These are phyloP conservation scores for Phania funesta DNA, from an alignment of 2,888 invertebrate species.

Conservation along the genomic window DNA sequence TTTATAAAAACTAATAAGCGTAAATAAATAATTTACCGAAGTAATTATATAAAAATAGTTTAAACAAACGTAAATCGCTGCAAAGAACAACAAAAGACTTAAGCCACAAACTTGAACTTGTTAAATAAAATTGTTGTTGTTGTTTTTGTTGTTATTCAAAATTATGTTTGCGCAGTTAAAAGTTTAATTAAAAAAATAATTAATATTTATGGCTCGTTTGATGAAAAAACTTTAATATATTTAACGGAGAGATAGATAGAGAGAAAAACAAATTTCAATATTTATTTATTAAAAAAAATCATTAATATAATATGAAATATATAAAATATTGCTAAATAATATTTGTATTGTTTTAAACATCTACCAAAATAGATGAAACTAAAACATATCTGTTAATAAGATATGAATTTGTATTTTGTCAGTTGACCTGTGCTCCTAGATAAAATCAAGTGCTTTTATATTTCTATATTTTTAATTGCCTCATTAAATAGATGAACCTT, in stretches of 20 bases:
- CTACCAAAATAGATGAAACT: no score
- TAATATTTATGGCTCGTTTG: no score
- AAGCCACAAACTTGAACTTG: slow-evolving; percentile 77
- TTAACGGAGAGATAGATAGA: no score
- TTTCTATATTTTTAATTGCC: background rate
- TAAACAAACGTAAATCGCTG: slow-evolving; percentile 44
- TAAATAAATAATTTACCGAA: background rate
- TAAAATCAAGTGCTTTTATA: background rate
- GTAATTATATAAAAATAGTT: background rate
- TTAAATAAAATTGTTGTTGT: slow-evolving; percentile 41
- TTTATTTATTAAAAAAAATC: no score
- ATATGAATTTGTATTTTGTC: slow-evolving; percentile 5
- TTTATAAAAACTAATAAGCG: background rate
- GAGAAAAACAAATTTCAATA: no score
- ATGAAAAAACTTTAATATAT: no score
- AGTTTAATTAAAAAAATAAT: no score
- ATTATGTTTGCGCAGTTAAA: no score
- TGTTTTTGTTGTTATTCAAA: no score
- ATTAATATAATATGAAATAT: no score
- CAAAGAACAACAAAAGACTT: slow-evolving; percentile 71
- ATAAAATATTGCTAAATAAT: no score
- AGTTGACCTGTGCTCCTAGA: slow-evolving; percentile 14
- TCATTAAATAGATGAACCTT: background rate
- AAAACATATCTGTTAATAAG: slow-evolving; percentile 47
- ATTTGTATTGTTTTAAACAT: background rate